These are phyloP conservation scores for Cromileptes altivelis DNA, from an alignment of 2,113 vertebrate genomes.

Conservation along the genomic window DNA sequence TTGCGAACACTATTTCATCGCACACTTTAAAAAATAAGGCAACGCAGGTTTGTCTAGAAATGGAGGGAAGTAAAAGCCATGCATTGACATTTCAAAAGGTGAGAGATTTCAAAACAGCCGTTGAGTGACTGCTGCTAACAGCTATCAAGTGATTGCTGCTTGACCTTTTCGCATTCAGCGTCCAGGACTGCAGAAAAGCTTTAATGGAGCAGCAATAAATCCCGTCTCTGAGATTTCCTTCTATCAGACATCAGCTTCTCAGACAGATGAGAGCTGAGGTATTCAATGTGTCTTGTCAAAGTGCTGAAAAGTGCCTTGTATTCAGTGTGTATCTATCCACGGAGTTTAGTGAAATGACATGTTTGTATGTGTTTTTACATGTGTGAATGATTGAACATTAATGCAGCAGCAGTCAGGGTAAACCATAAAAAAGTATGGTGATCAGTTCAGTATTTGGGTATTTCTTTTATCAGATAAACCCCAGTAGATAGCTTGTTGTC, in stretches of 20 bases:
- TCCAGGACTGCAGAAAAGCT: slow-evolving; percentile 1
- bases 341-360: not conserved
- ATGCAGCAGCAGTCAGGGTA: not conserved
- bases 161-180: slow-evolving; percentile 45
- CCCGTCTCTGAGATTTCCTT: not conserved
- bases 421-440: not conserved
- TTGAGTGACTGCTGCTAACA: slow-evolving; percentile 34
- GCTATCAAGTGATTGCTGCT: slow-evolving; percentile 28
- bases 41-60: not conserved
- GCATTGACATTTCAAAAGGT: slow-evolving; percentile 41
- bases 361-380: not conserved
- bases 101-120: slow-evolving; percentile 12
- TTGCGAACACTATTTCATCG: not conserved
- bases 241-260: not conserved
- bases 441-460: not conserved
- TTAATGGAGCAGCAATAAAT: slow-evolving; percentile 18
- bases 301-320: not conserved
- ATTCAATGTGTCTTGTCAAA: not conserved
- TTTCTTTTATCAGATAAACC: no score
- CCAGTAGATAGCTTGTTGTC: not conserved
- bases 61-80: slow-evolving; percentile 16
- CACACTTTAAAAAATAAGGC: not conserved
- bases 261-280: not conserved
- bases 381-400: not conserved
- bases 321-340: not conserved